Evolutionary conservation across 2,797 vertebrate genomes (phyloP), one percentile per base, ranked within the genome.

Genomic region (Parauchenoglanis punctatus): DNA sequence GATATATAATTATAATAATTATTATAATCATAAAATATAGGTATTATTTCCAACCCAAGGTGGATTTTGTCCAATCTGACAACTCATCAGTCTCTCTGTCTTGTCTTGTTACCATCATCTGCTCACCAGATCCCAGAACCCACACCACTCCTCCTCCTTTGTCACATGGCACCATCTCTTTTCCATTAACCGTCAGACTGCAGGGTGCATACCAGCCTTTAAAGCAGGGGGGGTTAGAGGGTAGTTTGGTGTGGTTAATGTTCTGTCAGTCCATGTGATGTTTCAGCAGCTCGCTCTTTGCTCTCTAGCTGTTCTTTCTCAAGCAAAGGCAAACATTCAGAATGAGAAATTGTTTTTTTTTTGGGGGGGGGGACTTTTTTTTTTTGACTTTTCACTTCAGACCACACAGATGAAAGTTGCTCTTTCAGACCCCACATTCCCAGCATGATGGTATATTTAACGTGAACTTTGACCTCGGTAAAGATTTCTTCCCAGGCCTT

Each of bases 361-460:
- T 40, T 40, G 35, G 35, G 35, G 40, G 40, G 40, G 40, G 40
- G 40, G 40, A 1, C 3, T 56, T 17, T 65, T n/a, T n/a, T 61
- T 20, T 12, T 76, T 23, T 63, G 6, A 72, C 18, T 72, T 17
- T 61, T 85, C 44, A 23, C n/a, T 56, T 65, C 31, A 54, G 86
- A 84, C 86, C 86, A 68, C 86, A 87, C 86, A 77, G 59, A 63
- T 46, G 46, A 56, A 28, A 5, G 28, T 17, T 49, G 58, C 54
- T 65, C 15, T 77, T 40, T 35, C 20, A 59, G 63, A 40, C 52
- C 44, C 56, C 12, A 72, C 56, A 61, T 84, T 52, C 77, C 49
- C 73, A 85, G 85, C 40, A 59, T 58, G 46, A 63, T 68, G 86
- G 86, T 88, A 89, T 88, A 86, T 88, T 88, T 89, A 85, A 78